Percentiles rank a stretch among this genome's conserved stretches.
Conservation (phyloP, 2,797 vertebrate species). For the Sphaeramia orbicularis region DNA sequence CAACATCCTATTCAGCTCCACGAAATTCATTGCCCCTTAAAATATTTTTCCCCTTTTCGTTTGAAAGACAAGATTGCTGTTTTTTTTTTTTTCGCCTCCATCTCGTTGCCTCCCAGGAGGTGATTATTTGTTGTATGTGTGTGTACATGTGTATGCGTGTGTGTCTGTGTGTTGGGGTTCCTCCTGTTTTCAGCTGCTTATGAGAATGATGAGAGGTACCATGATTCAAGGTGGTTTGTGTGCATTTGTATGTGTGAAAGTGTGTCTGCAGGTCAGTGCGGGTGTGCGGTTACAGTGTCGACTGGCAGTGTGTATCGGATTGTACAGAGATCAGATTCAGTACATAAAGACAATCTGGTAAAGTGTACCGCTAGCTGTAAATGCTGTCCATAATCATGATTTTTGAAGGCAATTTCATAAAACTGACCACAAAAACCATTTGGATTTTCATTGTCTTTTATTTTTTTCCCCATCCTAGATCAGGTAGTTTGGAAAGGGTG, state of each 20-base stretch:
- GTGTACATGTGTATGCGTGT: constrained; percentile 45
- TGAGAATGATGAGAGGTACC: constrained; percentile 64
- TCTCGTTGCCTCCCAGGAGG: constrained; percentile 75
- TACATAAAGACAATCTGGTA: not conserved
- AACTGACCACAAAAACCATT: not conserved
- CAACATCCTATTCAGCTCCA: constrained; percentile 99
- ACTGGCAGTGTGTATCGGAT: not conserved
- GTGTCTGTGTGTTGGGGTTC: constrained; percentile 54
- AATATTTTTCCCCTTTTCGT: constrained; percentile 95
- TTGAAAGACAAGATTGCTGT: constrained; percentile 98
- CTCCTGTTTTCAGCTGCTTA: constrained; percentile 57
- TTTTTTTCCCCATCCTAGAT: constrained; percentile 11
- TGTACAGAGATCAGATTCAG: not conserved
- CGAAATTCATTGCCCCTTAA: constrained; percentile 99
- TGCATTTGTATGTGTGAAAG: not conserved
- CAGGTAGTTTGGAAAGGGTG: constrained; percentile 47
- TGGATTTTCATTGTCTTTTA: not conserved
- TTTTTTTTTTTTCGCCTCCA: constrained; percentile 75
- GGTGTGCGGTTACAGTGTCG: constrained; percentile 5
- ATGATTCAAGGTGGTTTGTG: constrained; percentile 49
- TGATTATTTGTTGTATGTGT: constrained; percentile 79
- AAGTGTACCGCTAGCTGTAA: not conserved
- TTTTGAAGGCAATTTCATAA: not conserved
- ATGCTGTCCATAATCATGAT: not conserved
- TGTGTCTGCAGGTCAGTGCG: constrained; percentile 17